Evolutionary conservation across 2,113 vertebrate genomes (phyloP).

Genomic region (Entelurus aequoreus): DNA sequence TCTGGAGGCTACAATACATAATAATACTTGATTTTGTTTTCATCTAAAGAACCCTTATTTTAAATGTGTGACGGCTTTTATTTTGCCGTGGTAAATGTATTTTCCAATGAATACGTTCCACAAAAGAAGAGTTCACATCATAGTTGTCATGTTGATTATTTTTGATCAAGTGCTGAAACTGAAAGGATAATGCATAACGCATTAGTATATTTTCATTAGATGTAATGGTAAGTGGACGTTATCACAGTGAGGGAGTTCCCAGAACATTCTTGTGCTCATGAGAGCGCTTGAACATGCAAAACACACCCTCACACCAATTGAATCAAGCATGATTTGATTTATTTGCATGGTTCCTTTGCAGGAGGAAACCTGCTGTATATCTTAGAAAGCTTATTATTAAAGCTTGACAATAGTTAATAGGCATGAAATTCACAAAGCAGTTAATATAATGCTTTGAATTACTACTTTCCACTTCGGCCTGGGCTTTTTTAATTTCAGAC

Average conservation of each 20-base stretch:
- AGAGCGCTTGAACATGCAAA: conserved; percentile 13
- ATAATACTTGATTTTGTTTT: no score
- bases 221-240: not conserved
- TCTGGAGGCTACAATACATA: no score
- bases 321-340: not conserved
- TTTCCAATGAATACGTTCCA: conserved; percentile 20
- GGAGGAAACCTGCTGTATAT: conserved; percentile 9
- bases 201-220: conserved; percentile 46
- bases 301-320: not conserved
- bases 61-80: no score
- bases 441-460: conserved; percentile 4
- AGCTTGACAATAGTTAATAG: conserved; percentile 23
- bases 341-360: conserved; percentile 16
- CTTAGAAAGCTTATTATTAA: conserved; percentile 31
- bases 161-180: conserved; percentile 7
- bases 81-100: no score
- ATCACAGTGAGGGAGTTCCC: conserved; percentile 33
- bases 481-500: not conserved
- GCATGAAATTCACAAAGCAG: conserved; percentile 12
- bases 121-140: conserved; percentile 32
- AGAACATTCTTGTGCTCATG: conserved; percentile 2
- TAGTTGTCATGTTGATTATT: conserved; percentile 5
- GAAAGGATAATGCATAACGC: conserved; percentile 28
- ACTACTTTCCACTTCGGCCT: not conserved
- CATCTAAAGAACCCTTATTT: no score